phyloP scores from a whole-genome alignment of 2,888 invertebrate species.

The Clepsis dumicolana region DNA sequence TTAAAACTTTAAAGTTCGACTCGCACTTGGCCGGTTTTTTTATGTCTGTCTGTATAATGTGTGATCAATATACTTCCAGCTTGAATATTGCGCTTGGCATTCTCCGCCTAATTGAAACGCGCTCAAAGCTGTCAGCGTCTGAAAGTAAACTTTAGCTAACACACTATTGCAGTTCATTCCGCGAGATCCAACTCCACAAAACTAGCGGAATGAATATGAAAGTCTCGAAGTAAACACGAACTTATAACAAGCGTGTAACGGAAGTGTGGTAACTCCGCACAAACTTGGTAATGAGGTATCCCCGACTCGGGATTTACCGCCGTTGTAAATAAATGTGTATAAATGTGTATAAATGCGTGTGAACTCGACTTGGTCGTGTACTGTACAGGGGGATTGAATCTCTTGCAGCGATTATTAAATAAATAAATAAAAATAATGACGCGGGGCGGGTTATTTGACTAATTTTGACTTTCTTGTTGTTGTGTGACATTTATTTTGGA shows the following conservation, averaged over 20 bases:
- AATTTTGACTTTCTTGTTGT: too few relatives aligned
- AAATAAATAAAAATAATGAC: too few relatives aligned
- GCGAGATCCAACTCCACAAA: slow-evolving; percentile 2
- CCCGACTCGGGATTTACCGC: slow-evolving; percentile 67
- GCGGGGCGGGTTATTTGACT: too few relatives aligned
- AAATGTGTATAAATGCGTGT: slow-evolving; percentile 36
- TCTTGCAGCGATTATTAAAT: not conserved
- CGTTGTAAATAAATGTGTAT: slow-evolving; percentile 57
- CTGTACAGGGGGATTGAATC: slow-evolving; percentile 9
- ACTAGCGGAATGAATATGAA: slow-evolving; percentile 42
- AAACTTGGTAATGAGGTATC: slow-evolving; percentile 79
- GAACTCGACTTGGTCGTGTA: slow-evolving; percentile 46
- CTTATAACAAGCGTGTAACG: slow-evolving; percentile 72
- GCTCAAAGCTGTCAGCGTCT: too few relatives aligned
- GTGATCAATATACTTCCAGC: too few relatives aligned
- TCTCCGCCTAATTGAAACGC: too few relatives aligned
- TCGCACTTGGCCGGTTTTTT: too few relatives aligned
- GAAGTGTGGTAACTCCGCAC: slow-evolving; percentile 58
- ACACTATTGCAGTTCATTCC: slow-evolving; percentile 2
- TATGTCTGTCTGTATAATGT: too few relatives aligned
- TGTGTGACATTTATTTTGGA: too few relatives aligned
- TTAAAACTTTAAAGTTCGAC: too few relatives aligned
- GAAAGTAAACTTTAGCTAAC: too few relatives aligned
- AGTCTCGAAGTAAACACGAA: slow-evolving; percentile 57
- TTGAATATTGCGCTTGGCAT: too few relatives aligned